Base-by-base conservation (phyloP, 2,797 vertebrate genomes). In the Graptemys geographica region DNA sequence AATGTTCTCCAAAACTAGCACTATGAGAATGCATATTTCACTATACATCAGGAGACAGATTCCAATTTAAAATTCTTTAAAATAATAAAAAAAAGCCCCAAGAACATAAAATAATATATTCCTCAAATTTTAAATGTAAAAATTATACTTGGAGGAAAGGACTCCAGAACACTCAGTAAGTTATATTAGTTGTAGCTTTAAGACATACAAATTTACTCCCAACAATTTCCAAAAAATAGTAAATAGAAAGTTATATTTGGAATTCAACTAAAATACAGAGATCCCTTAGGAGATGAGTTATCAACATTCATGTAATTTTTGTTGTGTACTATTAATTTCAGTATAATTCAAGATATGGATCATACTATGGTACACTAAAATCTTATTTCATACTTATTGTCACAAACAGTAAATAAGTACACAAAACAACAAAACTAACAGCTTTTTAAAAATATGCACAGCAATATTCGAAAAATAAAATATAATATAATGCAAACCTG, bases 401-500 rank as follows among this genome's bases (percentile, higher is more conserved):
- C 33, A 92, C 5, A 83, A 52, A 79, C n/a, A 86, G 8, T 65
- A 88, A 93, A 21, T 83, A 84, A 51, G 1, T 2, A 56, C 28
- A 92, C 3, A 82, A 9, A 84, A 3, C 37, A 1, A 15, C 6
- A 93, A 16, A 78, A 5, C 3, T 84, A 85, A 93, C 11, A 5
- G 76, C 19, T 18, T 82, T 59, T 78, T 41, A 37, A 1, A 65
- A 18, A 21, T 86, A 62, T n/a, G 23, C 74, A 92, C 16, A 33
- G 23, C 65, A 57, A 85, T n/a, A 51, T 78, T 81, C 96, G 33
- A 87, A 90, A 37, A 90, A 88, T 21, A 11, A 1, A 31, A 89
- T 91, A 8, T 84, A 82, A 94, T 0, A 10, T 86, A 95, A 97
- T 82, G 94, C 97, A 79, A 94, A 99, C 99, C 99, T 99, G 99